Base-by-base conservation (phyloP, 2,113 vertebrate genomes). In the Nothocercus julius region DNA sequence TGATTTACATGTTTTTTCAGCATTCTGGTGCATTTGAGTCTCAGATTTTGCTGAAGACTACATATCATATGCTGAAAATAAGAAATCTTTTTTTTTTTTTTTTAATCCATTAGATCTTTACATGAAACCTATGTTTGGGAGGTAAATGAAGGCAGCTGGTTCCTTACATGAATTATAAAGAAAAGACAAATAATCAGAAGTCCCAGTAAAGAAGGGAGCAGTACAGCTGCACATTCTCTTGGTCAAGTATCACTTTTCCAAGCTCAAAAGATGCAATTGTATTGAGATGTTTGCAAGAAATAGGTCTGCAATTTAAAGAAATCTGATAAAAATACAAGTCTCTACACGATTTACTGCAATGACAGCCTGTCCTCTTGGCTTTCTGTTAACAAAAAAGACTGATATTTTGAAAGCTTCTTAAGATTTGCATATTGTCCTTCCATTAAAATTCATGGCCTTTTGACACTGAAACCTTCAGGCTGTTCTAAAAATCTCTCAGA, bases 1-100 rank as follows among this genome's bases (percentile, higher is more conserved):
- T 76, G 84, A 66, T 89, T 82, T 80, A 89, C 58, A 87, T 67
- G 30, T 47, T 62, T 80, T 93, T 89, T 64, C 58, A 95, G 68
- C 47, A 47, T 82, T 87, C 63, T 82, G 70, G 76, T 68, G 40
- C n/a, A 63, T 76, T 22, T 62, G 20, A 66, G 49, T 56, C 70
- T 82, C 70, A 89, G 84, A 44, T 89, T 89, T 85, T 92, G 42
- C 54, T 87, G 40, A 87, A 76, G 74, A 69, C 36, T 93, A 36
- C 44, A 79, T 66, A 72, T 8, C 44, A 79, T 66, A 72, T 8
- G 11, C 18, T 58, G 56, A 83, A 82, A 79, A 78, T 21, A 96
- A 93, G 38, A 93, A 93, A 81, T 80, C 17, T 38, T 64, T 25
- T 38, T 4, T 1, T 56, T 85, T 77, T 64, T 53, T 45, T 13